Conservation (phyloP, 2,113 vertebrate genomes). For the Lophotis ruficrista region DNA sequence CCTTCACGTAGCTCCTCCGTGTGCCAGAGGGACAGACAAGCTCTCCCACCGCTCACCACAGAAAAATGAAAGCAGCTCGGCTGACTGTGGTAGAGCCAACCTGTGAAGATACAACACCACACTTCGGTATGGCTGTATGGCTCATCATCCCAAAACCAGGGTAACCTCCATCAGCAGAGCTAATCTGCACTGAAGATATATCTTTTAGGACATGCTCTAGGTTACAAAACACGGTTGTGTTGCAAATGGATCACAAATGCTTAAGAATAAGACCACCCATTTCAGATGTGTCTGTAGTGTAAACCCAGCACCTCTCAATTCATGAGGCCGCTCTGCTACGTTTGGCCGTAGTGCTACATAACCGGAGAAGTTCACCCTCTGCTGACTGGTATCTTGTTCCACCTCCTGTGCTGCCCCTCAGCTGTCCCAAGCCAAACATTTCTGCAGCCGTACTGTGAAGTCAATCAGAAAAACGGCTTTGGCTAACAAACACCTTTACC, state of each 20-base stretch:
- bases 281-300: neutral
- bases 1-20: neutral
- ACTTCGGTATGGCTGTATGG: neutral
- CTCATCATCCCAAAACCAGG: neutral
- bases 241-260: neutral
- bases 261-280: neutral
- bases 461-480: neutral
- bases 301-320: neutral
- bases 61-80: neutral
- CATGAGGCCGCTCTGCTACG: neutral
- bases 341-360: neutral
- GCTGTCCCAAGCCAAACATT: neutral
- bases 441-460: neutral
- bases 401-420: neutral
- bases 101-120: neutral
- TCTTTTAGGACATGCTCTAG: neutral
- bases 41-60: neutral
- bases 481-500: neutral
- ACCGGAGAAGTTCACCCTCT: neutral
- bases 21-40: slow-evolving; percentile 11
- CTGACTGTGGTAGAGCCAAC: neutral
- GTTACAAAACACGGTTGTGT: neutral
- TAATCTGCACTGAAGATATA: neutral
- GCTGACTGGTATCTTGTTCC: neutral
- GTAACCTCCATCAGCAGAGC: neutral